phyloP scores from a whole-genome alignment of 2,888 invertebrate species.

The Cheilosia grossa region DNA sequence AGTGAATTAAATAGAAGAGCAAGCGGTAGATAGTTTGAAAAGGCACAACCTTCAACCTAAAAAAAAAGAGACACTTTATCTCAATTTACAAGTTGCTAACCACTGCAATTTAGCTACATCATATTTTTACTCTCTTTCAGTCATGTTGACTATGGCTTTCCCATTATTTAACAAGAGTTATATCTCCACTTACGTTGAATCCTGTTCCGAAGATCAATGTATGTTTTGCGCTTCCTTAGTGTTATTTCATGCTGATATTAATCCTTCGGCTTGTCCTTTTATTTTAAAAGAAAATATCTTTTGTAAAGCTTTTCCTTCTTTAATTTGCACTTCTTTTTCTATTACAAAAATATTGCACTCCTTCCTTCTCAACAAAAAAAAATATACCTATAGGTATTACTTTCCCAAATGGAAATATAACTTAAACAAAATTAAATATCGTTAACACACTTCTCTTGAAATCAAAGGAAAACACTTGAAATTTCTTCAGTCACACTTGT shows the following conservation, averaged over 20 bases:
- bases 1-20: too few species aligned
- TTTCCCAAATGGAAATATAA: slow-evolving; percentile 8
- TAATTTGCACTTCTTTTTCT: slow-evolving; percentile 21
- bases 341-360: slow-evolving; percentile 50
- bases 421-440: slow-evolving; percentile 2
- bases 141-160: too few species aligned
- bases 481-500: slow-evolving; percentile 38
- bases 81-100: too few species aligned
- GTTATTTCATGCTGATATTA: slow-evolving; percentile 54
- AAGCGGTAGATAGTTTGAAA: too few species aligned
- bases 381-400: not conserved
- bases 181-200: slow-evolving; percentile 43
- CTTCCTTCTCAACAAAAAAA: not conserved
- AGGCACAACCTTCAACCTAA: too few species aligned
- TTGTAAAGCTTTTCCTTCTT: not conserved
- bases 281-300: not conserved
- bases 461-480: slow-evolving; percentile 7
- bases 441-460: slow-evolving; percentile 11
- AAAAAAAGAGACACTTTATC: too few species aligned
- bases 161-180: not conserved
- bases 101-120: too few species aligned
- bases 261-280: slow-evolving; percentile 56
- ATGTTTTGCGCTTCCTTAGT: slow-evolving; percentile 34
- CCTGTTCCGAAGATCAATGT: slow-evolving; percentile 13
- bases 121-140: too few species aligned